Conservation (phyloP, 1,140 invertebrate genomes). For the Venturia canescens region DNA sequence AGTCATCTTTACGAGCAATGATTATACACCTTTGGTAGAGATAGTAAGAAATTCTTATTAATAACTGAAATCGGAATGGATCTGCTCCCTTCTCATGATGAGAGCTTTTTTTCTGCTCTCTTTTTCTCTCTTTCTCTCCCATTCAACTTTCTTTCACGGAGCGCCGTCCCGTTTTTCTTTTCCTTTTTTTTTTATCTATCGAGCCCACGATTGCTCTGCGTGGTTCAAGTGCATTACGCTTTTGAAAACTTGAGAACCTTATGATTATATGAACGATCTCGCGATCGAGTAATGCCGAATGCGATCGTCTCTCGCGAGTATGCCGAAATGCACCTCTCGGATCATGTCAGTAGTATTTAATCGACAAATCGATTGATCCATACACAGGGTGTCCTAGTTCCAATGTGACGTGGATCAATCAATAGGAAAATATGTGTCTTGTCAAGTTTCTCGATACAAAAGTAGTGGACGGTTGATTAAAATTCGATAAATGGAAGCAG, state of each 20-base stretch:
- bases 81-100: slow-evolving; percentile 42
- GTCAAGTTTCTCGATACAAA: too few relatives aligned
- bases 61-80: slow-evolving; percentile 59
- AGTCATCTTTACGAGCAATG: slow-evolving; percentile 63
- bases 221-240: slow-evolving; percentile 41
- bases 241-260: background rate
- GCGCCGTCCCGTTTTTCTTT: background rate
- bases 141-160: background rate
- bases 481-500: too few relatives aligned
- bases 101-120: background rate
- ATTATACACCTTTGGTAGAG: slow-evolving; percentile 60
- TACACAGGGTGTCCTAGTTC: background rate
- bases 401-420: background rate
- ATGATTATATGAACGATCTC: slow-evolving; percentile 32
- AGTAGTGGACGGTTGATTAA: too few relatives aligned
- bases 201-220: slow-evolving; percentile 21
- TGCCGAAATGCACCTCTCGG: background rate
- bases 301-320: slow-evolving; percentile 8
- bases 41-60: slow-evolving; percentile 56
- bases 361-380: slow-evolving; percentile 9
- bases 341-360: background rate
- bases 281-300: slow-evolving; percentile 6
- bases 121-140: slow-evolving; percentile 5
- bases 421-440: too few relatives aligned
- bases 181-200: slow-evolving; percentile 8